A percentile compares a stretch with the other conserved stretches of the same genome.
phyloP scores from a whole-genome alignment of 2,888 invertebrate genomes.

The Coleophora deauratella region DNA sequence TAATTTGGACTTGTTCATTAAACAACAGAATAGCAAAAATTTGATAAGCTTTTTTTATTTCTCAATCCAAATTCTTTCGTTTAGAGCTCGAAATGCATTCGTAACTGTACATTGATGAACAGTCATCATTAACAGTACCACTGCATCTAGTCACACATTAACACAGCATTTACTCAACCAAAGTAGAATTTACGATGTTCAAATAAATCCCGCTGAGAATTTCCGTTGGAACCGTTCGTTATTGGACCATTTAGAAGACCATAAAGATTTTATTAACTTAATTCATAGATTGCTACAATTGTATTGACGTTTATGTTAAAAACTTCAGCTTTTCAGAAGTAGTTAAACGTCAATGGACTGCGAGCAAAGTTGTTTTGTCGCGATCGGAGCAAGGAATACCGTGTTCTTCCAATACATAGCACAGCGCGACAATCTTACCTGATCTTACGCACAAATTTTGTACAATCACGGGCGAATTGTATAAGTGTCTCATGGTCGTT shows the following conservation, averaged over 20 bases:
- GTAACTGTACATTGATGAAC: conserved; percentile 3
- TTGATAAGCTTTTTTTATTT: too few relatives aligned
- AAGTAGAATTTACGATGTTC: conserved; percentile 9
- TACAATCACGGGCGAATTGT: conserved; percentile 14
- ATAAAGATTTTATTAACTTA: neutral
- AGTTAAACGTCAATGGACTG: too few relatives aligned
- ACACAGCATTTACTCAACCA: conserved; percentile 2
- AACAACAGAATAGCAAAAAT: too few relatives aligned
- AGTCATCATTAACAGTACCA: conserved; percentile 3
- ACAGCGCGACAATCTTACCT: conserved; percentile 21
- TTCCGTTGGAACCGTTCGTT: conserved; percentile 10
- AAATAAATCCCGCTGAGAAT: conserved; percentile 8
- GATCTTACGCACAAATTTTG: conserved; percentile 22
- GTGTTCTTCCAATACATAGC: conserved; percentile 13
- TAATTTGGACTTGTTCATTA: too few relatives aligned
- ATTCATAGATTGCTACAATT: too few relatives aligned
- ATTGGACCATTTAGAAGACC: neutral
- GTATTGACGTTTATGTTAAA: too few relatives aligned
- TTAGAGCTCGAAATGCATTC: neutral
- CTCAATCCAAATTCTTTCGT: too few relatives aligned
- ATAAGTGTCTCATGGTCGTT: neutral
- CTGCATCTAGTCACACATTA: neutral
- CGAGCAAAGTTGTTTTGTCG: neutral
- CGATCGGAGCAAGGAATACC: neutral
- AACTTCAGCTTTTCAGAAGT: too few relatives aligned